A percentile compares a stretch with the other conserved stretches of the same genome.
Evolutionary conservation across 2,888 invertebrate genomes (phyloP).

Genomic region (Drosophila lacicola): DNA sequence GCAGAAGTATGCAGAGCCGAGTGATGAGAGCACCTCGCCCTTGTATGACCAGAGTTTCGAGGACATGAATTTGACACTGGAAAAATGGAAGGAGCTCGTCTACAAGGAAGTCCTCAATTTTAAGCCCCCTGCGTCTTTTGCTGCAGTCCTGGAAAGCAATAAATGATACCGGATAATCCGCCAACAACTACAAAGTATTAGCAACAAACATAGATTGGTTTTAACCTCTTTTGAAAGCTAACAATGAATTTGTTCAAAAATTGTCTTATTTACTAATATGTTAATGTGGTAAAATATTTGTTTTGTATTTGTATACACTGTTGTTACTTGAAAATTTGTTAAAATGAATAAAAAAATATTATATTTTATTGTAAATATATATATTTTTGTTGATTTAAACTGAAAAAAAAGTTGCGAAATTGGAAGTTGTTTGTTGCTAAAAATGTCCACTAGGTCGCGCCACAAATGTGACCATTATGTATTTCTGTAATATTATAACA

Average conservation of each 20-base stretch:
- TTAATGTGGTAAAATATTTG: slow-evolving; percentile 27
- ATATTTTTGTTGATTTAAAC: not conserved
- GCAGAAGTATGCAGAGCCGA: slow-evolving; percentile 97
- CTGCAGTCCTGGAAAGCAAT: slow-evolving; percentile 56
- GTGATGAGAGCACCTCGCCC: slow-evolving; percentile 95
- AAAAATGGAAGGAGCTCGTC: slow-evolving; percentile 93
- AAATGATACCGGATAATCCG: slow-evolving; percentile 28
- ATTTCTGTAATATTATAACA: not conserved
- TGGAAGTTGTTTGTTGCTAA: not conserved
- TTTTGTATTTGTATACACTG: slow-evolving; percentile 36
- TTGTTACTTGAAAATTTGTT: slow-evolving; percentile 31
- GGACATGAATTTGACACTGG: slow-evolving; percentile 95
- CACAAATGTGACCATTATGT: not conserved
- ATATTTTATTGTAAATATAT: slow-evolving; percentile 9
- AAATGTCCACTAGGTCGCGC: slow-evolving; percentile 16
- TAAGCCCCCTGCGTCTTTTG: slow-evolving; percentile 87
- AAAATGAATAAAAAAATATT: slow-evolving; percentile 33
- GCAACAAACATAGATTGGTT: not conserved
- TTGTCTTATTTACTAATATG: slow-evolving; percentile 18
- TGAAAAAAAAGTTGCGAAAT: not conserved
- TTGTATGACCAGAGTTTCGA: slow-evolving; percentile 98
- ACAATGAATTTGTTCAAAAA: slow-evolving; percentile 16
- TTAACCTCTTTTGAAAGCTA: not conserved
- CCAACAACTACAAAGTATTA: slow-evolving; percentile 30
- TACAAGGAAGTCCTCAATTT: slow-evolving; percentile 93